A percentile compares a stretch with the other conserved stretches of the same genome.
Evolutionary conservation across 2,797 vertebrate species (phyloP).

Genomic region (Lophius americanus): DNA sequence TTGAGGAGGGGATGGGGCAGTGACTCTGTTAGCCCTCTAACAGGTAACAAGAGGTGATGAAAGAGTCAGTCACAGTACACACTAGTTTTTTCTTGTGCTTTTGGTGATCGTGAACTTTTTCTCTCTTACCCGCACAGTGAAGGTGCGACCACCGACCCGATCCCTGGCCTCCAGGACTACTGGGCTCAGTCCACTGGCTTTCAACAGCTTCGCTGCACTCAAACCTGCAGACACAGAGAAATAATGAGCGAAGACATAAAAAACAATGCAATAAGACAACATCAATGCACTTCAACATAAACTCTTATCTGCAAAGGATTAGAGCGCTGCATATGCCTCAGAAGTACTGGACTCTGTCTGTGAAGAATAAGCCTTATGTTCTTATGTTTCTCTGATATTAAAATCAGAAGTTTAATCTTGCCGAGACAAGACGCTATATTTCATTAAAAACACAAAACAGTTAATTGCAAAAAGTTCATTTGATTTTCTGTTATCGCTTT

Average conservation of each 20-base stretch:
- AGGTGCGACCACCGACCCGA: slow-evolving; percentile 95
- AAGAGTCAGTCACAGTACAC: no score
- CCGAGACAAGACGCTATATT: no score
- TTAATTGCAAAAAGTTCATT: no score
- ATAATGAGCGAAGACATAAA: neutral
- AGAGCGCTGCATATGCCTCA: slow-evolving; percentile 15
- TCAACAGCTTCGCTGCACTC: slow-evolving; percentile 91
- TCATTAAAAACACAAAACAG: no score
- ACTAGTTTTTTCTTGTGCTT: neutral
- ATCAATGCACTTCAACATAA: slow-evolving; percentile 32
- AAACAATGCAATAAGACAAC: slow-evolving; percentile 52
- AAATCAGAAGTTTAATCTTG: no score
- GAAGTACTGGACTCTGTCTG: slow-evolving; percentile 34
- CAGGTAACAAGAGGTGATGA: no score
- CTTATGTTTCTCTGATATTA: no score
- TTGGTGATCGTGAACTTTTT: neutral
- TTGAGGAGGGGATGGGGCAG: no score
- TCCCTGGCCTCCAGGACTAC: slow-evolving; percentile 92
- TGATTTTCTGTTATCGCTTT: no score
- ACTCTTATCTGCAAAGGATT: slow-evolving; percentile 17
- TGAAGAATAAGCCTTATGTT: no score
- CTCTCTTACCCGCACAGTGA: slow-evolving; percentile 87
- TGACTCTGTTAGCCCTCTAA: no score
- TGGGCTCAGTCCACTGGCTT: slow-evolving; percentile 87
- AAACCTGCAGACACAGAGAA: slow-evolving; percentile 81